Conservation (phyloP, 2,888 invertebrate species). For the Eupithecia pulchellata region DNA sequence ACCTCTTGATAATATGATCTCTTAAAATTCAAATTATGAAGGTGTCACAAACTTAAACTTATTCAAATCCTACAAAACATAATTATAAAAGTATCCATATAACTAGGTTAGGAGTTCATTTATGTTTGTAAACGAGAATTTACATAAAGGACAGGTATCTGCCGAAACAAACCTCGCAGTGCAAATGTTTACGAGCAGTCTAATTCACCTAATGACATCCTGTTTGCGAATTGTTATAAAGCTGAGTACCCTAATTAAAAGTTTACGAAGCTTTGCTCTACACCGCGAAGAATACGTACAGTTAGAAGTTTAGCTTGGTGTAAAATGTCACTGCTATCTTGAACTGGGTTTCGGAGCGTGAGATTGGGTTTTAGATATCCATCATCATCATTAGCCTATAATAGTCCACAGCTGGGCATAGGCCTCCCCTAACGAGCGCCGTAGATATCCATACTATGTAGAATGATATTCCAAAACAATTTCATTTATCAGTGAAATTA, state of each 20-base stretch:
- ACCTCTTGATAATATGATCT: no score
- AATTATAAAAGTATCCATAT: background rate
- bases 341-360: background rate
- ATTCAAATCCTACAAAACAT: background rate
- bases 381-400: no score
- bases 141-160: slow-evolving; percentile 1
- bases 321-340: background rate
- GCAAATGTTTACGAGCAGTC: slow-evolving; percentile 24
- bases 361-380: background rate
- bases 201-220: slow-evolving; percentile 53
- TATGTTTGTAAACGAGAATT: background rate
- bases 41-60: background rate
- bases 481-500: no score
- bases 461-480: no score
- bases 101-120: background rate
- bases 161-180: slow-evolving; percentile 12
- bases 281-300: slow-evolving; percentile 22
- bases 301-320: slow-evolving; percentile 14
- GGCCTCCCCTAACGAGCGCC: no score
- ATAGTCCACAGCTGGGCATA: no score
- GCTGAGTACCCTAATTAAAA: slow-evolving; percentile 70
- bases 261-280: slow-evolving; percentile 50
- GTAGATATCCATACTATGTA: no score
- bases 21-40: background rate
- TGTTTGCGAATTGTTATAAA: slow-evolving; percentile 65